A percentile compares a stretch with the other conserved stretches of the same genome.
These are phyloP conservation scores for Poeciliopsis gracilis DNA, from an alignment of 2,797 vertebrate genomes.

Conservation along the genomic window DNA sequence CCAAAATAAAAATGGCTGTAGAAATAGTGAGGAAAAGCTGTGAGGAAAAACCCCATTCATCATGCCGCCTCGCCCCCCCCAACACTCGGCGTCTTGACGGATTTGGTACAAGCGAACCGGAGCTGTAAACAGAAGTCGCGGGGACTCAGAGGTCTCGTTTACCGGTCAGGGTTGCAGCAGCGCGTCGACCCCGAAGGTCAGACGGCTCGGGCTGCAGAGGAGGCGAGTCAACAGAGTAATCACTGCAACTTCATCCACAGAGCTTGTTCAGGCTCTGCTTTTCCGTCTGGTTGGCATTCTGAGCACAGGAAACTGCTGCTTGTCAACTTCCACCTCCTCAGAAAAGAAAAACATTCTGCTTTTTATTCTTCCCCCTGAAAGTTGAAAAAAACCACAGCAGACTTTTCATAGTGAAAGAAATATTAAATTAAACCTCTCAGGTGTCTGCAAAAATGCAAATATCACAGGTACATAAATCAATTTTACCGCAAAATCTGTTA, in stretches of 20 bases:
- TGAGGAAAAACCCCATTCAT: constrained; percentile 47
- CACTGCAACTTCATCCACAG: constrained; percentile 18
- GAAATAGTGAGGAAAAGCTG: constrained; percentile 5
- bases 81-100: constrained; percentile 14
- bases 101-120: constrained; percentile 23
- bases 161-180: constrained; percentile 31
- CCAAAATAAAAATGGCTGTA: too few relatives aligned
- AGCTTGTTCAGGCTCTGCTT: constrained; percentile 8
- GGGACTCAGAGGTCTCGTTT: constrained; percentile 32
- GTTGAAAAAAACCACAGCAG: not conserved
- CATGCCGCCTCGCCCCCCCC: constrained; percentile 2
- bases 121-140: constrained; percentile 42
- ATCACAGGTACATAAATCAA: not conserved
- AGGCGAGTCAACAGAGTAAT: constrained; percentile 25
- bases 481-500: not conserved
- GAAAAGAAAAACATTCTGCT: not conserved
- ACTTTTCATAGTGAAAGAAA: not conserved
- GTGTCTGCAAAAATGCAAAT: not conserved
- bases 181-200: constrained; percentile 36
- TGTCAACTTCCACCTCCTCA: constrained; percentile 24
- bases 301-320: constrained; percentile 14
- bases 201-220: constrained; percentile 24
- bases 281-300: constrained; percentile 14
- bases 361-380: not conserved
- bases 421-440: not conserved